Base-by-base conservation (phyloP, 2,113 vertebrate species). In the Odobenus rosmarus region DNA sequence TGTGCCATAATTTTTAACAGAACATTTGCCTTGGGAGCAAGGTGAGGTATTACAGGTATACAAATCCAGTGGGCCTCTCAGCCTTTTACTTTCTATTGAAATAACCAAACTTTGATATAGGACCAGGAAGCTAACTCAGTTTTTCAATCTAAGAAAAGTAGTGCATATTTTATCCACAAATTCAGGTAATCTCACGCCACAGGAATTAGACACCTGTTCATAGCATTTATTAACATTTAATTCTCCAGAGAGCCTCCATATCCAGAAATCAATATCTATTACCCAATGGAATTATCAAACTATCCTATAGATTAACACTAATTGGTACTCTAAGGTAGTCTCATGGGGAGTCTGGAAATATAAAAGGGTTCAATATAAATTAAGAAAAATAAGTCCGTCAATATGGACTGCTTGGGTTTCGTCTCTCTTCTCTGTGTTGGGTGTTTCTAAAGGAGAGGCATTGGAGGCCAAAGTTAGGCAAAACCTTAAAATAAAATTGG, bases 241-340 rank as follows among this genome's bases (percentile, higher is more conserved):
- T 88, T 77, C 7, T 92, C 53, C 67, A 83, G 42, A 46, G 61
- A 23, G 24, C 2, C 39, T 79, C 23, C 8, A n/a, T 62, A 33
- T 61, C 10, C 7, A 92, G n/a, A 83, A 97, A 84, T 88, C 69
- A 92, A 21, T 51, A 84, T 72, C 10, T 64, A n/a, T 96, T 51
- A 74, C 5, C 15, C 80, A 83, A 89, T 72, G 13, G 77, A 72
- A 85, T 88, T 53, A 62, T 67, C 12, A 53, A 74, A 57, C 18
- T 42, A 31, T n/a, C 62, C 16, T 77, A 31, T 7, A 79, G 14
- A 18, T 71, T 39, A 79, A 39, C 4, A 42, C 23, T 76, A 87
- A 59, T 79, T 82, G 42, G 74, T 55, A 46, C 4, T 16, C n/a
- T 62, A 62, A 64, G 23, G 42, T 72, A 7, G 19, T 49, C 11